Evolutionary conservation across 2,113 vertebrate species (phyloP), one percentile per base, ranked within the genome.

Genomic region (Electrona antarctica): DNA sequence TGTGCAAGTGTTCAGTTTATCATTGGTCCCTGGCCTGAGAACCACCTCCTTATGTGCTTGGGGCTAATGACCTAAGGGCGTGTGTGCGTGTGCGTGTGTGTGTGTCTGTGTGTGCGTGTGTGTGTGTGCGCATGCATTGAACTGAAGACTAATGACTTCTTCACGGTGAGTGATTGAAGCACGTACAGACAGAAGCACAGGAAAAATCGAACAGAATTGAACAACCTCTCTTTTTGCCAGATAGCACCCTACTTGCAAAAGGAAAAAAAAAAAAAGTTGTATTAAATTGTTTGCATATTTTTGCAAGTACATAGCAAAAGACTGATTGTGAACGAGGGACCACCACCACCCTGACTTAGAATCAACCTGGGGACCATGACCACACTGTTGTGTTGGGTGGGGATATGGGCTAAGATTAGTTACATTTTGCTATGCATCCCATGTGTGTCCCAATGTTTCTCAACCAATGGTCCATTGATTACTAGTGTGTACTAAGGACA

Each of bases 141-240:
- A n/a, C 8, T 61, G 67, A 63, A 60, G 66, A 74, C 79, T 80
- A 84, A 90, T 84, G 74, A 81, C 69, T 80, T 83, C 63, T 81
- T 74, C 68, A 61, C 71, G 68, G 74, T 57, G 76, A 81, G 55
- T 63, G 79, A 77, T 80, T 84, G 65, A 81, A 74, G 77, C 74
- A 69, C 52, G 63, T 62, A 73, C 78, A 81, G 50, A 80, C 77
- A 72, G 51, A 71, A 77, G 72, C 45, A 67, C 10, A 70, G 56
- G 57, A 61, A 61, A 80, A 65, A 77, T 76, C 55, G 62, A 55
- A 29, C 57, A 73, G 21, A 74, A 82, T 13, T 65, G 64, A 77
- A 76, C 59, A 66, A 78, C 74, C 56, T 76, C 70, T 74, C 29
- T 68, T 2, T 67, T 73, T 60, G 45, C 41, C 62, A 67, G 15